Base-by-base conservation (phyloP, 2,797 vertebrate genomes). In the Sebastolobus alascanus region DNA sequence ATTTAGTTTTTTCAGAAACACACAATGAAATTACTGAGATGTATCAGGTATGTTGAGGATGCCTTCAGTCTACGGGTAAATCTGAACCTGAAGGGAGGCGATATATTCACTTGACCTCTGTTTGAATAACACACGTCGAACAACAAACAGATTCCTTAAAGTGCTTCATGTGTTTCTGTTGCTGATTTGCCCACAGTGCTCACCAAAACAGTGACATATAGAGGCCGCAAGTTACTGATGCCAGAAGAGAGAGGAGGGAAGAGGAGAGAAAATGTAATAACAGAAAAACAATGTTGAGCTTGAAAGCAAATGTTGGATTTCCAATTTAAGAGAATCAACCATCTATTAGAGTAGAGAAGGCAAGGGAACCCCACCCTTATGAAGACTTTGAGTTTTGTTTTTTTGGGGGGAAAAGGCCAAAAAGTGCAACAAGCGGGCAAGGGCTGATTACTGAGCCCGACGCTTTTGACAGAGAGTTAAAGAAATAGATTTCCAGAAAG, bases 171-270 rank as follows among this genome's bases (percentile, higher is more conserved):
- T 55, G 54, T 43, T 25, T 75, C 38, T 46, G 29, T 38, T 37
- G 55, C 20, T 52, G 73, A 56, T 50, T 76, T 29, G 18, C 63
- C 63, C 63, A 72, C 29, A 58, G 68, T 1, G 4, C 59, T 80
- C 33, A 4, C 8, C 37, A 58, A 59, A 38, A 50, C 67, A 20
- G 55, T 84, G 73, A 60, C 65, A 66, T 64, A 64, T 16, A 40
- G 60, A 60, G 13, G 35, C 27, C 50, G 4, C 1, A 31, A 14
- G 37, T 60, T 14, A 65, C n/a, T 56, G 67, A 75, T 10, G 35
- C 7, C 31, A 68, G n/a, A 67, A 22, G 56, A 68, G 4, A 54
- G 22, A 40, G 18, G 31, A 22, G 4, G 2, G n/a, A 54, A n/a
- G 52, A 54, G 20, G 4, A 54, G 20, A 29, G 3, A 10, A 58